phyloP scores from a whole-genome alignment of 2,888 invertebrate genomes.

The Drosophila mayaguana region DNA sequence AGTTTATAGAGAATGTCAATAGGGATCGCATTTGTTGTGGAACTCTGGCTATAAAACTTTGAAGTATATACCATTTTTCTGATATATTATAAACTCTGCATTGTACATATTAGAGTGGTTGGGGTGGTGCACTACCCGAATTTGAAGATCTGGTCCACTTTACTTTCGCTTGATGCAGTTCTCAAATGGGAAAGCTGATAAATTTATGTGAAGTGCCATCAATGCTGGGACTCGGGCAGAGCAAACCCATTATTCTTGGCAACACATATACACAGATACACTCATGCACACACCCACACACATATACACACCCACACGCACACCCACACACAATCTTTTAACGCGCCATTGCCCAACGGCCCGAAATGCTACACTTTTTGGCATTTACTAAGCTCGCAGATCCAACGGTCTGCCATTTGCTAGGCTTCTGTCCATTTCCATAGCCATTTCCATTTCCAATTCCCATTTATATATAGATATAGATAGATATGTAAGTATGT shows the following conservation, averaged over 20 bases:
- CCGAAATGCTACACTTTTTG: constrained; percentile 5
- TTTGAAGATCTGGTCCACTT: no score
- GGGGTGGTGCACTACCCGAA: no score
- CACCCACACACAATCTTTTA: constrained; percentile 15
- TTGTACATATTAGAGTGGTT: no score
- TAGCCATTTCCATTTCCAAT: constrained; percentile 23
- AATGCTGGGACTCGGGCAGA: not conserved
- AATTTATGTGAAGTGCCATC: constrained; percentile 8
- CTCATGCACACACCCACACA: not conserved
- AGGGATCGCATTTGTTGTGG: no score
- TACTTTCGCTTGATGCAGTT: not conserved
- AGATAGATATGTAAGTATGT: not conserved
- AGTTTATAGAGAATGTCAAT: no score
- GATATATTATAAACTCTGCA: no score
- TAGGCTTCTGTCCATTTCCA: constrained; percentile 16
- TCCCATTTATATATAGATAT: not conserved
- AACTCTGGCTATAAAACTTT: no score
- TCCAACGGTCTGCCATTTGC: constrained; percentile 15
- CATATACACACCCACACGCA: not conserved
- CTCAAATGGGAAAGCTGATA: not conserved
- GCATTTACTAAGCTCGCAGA: constrained; percentile 8
- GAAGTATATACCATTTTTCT: no score
- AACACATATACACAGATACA: not conserved
- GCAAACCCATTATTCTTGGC: not conserved
- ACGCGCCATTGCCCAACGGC: constrained; percentile 18